Conservation (phyloP, 92 coral and sea anemone species). For the Epizoanthus stellaris region DNA sequence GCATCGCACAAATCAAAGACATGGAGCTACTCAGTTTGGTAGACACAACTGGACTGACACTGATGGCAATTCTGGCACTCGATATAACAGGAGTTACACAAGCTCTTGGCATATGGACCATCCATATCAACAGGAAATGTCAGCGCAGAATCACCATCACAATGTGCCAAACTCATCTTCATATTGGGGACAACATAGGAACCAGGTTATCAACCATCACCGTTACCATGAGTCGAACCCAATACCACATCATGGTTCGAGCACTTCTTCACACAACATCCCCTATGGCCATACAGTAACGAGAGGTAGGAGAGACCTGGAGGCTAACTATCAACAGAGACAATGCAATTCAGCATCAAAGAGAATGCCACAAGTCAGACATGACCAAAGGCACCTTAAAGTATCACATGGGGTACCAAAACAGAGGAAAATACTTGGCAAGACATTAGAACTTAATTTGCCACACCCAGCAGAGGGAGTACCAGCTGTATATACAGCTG, state of each 20-base stretch:
- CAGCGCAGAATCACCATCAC: background rate
- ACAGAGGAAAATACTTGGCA: constrained; percentile 1
- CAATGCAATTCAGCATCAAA: background rate
- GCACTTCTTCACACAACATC: too few species aligned
- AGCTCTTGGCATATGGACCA: background rate
- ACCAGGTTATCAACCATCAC: background rate
- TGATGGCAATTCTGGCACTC: background rate
- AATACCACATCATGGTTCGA: too few species aligned
- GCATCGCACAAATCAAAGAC: background rate
- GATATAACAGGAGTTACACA: background rate
- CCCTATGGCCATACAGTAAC: too few species aligned
- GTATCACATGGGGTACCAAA: background rate
- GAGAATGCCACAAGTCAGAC: background rate
- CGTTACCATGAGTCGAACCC: too few species aligned
- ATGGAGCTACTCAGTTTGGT: background rate
- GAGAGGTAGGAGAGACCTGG: background rate
- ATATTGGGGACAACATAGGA: background rate
- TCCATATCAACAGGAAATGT: background rate
- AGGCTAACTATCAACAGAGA: background rate
- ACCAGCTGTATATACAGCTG: constrained; percentile 73
- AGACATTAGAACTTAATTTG: constrained; percentile 9
- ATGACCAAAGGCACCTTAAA: background rate
- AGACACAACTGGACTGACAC: background rate
- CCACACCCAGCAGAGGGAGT: constrained; percentile 89
- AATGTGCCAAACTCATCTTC: background rate